Evolutionary conservation across 2,888 invertebrate species (phyloP), one percentile per base, ranked within the genome.

Genomic region (Scaptomyza parva): DNA sequence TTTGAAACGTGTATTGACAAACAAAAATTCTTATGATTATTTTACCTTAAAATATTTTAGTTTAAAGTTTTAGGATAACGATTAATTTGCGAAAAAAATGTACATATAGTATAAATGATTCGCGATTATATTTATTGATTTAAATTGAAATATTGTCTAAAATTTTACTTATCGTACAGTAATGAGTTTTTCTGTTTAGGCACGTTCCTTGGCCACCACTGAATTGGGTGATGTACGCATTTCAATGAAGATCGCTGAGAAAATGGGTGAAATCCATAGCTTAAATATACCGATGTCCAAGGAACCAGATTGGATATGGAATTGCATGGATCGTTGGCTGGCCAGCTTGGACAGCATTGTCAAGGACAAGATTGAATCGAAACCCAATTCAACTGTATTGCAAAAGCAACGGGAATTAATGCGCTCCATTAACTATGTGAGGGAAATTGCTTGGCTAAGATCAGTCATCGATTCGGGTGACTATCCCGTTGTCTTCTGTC

Each of bases 241-340:
- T 48, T 97, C 97, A 2, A 93, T 93, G 89, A 94, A 96, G 90
- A 97, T 99, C 43, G 99, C 99, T 0, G 95, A 96, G 88, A 97
- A 98, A 92, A 96, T 99, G 95, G 98, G 98, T 0, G 94, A 95
- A 83, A 97, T 99, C 63, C 99, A 99, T 89, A 94, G 94, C 17
- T 95, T 99, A 93, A 96, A 97, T 91, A 97, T 99, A 73, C 99
- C 99, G 0, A 94, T 99, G 73, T 96, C 96, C 78, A 99, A 99
- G 92, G 97, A 98, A 85, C 98, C 99, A 0, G 95, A 95, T 59
- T 99, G 98, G 97, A 92, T 99, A 0, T 97, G 97, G 96, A 96
- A 97, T 85, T 97, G 97, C 3, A 95, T 98, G 93, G 93, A 94
- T 24, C 95, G 96, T 88, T 97, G 96, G 96, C 89, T 95, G 68